Conservation (phyloP, 2,888 invertebrate species). For the Drosophila affinis region DNA sequence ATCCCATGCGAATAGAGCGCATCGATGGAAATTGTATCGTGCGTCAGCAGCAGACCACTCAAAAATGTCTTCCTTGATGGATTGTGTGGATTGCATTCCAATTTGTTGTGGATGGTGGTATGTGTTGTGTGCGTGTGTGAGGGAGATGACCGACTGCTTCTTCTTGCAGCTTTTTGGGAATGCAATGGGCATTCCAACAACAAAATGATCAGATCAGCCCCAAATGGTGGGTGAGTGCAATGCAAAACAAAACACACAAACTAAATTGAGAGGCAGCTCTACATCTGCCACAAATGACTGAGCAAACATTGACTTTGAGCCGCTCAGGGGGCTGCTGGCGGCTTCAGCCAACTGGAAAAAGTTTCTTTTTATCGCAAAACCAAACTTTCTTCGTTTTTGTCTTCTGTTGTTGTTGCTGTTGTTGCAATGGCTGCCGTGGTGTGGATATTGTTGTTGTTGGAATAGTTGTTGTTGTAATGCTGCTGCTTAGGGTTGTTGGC, state of each 20-base stretch:
- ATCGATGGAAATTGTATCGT: not conserved
- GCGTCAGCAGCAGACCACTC: not conserved
- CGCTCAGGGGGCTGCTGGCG: slow-evolving; percentile 2
- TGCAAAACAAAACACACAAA: slow-evolving; percentile 27
- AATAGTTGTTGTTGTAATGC: slow-evolving; percentile 41
- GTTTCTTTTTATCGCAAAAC: slow-evolving; percentile 82
- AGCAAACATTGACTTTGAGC: slow-evolving; percentile 49
- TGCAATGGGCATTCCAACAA: not conserved
- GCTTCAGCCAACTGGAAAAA: slow-evolving; percentile 76
- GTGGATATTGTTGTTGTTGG: slow-evolving; percentile 38
- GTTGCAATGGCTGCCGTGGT: slow-evolving; percentile 37
- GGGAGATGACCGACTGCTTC: not conserved
- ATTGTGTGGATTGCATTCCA: not conserved
- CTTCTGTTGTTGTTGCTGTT: slow-evolving; percentile 34
- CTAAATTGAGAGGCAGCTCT: slow-evolving; percentile 39
- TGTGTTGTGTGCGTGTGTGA: not conserved
- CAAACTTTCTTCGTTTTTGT: slow-evolving; percentile 81
- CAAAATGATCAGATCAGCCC: not conserved
- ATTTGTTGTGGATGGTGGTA: not conserved
- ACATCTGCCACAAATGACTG: slow-evolving; percentile 51
- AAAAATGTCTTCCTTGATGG: not conserved
- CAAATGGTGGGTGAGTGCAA: not conserved
- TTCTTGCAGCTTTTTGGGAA: not conserved
- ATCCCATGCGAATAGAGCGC: not conserved
- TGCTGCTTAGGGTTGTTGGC: slow-evolving; percentile 46